A percentile compares a stretch with the other conserved stretches of the same genome.
Conservation (phyloP, 1,140 invertebrate genomes). For the Drosophila teissieri region DNA sequence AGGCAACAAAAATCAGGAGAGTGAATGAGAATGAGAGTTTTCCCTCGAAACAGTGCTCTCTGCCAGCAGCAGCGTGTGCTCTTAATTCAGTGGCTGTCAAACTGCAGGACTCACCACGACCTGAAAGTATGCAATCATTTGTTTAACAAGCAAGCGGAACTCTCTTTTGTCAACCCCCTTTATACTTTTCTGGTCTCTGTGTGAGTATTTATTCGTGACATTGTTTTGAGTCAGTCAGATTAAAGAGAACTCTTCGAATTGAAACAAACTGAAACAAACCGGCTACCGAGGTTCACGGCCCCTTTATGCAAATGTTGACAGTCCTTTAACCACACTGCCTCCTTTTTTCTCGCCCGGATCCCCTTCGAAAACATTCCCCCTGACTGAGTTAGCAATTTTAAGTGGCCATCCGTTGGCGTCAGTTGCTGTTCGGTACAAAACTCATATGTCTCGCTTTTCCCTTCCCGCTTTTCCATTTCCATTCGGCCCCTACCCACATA, state of each 20-base stretch:
- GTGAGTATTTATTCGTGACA: constrained; percentile 34
- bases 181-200: constrained; percentile 26
- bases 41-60: constrained; percentile 3
- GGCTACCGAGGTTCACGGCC: constrained; percentile 65
- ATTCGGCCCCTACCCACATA: neutral
- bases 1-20: constrained; percentile 9
- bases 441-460: constrained; percentile 31
- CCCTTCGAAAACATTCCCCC: constrained; percentile 32
- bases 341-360: neutral
- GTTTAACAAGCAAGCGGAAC: constrained; percentile 8
- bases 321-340: constrained; percentile 29
- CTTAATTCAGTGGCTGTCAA: constrained; percentile 42
- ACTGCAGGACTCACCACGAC: constrained; percentile 59
- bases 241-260: constrained; percentile 24
- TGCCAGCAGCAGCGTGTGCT: neutral
- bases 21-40: constrained; percentile 25
- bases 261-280: constrained; percentile 16
- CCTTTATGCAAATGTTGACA: constrained; percentile 72
- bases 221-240: constrained; percentile 42
- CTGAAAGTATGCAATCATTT: constrained; percentile 33
- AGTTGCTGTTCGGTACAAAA: constrained; percentile 42
- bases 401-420: constrained; percentile 51
- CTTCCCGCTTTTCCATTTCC: constrained; percentile 6
- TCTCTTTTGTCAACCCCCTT: constrained; percentile 53
- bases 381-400: constrained; percentile 70